A percentile compares a stretch with the other conserved stretches of the same genome.
Evolutionary conservation across 2,888 invertebrate genomes (phyloP).

Genomic region (Drosophila conformis): DNA sequence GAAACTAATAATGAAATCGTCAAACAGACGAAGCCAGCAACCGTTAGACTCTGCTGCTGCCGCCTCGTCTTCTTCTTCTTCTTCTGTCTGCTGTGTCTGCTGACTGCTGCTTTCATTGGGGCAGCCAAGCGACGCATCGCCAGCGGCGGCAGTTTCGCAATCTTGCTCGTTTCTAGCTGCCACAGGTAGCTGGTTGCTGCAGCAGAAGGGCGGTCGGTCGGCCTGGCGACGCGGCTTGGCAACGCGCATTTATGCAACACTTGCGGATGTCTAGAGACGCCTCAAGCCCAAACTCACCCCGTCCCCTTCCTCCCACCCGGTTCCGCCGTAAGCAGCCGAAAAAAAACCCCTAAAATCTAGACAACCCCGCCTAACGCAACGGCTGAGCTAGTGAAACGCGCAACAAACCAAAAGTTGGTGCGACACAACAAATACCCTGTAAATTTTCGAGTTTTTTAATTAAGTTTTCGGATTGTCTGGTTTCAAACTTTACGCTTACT

Average conservation of each 20-base stretch:
- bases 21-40: constrained; percentile 16
- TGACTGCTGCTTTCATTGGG: constrained; percentile 64
- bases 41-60: constrained; percentile 13
- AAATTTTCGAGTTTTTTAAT: background rate
- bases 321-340: background rate
- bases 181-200: background rate
- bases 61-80: constrained; percentile 7
- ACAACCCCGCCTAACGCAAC: constrained; percentile 21
- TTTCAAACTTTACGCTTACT: no score
- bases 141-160: constrained; percentile 65
- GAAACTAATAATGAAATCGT: constrained; percentile 70
- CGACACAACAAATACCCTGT: background rate
- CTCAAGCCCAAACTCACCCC: constrained; percentile 7
- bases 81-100: background rate
- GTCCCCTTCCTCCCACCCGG: no score
- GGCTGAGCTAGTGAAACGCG: constrained; percentile 21
- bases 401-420: background rate
- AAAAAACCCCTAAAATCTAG: background rate
- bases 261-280: constrained; percentile 51
- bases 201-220: background rate
- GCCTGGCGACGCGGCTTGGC: constrained; percentile 24
- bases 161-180: constrained; percentile 25
- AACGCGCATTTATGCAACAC: constrained; percentile 70
- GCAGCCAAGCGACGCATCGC: constrained; percentile 78
- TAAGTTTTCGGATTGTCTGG: no score